phyloP scores from a whole-genome alignment of 1,140 invertebrate species.

The Bombus confusus region DNA sequence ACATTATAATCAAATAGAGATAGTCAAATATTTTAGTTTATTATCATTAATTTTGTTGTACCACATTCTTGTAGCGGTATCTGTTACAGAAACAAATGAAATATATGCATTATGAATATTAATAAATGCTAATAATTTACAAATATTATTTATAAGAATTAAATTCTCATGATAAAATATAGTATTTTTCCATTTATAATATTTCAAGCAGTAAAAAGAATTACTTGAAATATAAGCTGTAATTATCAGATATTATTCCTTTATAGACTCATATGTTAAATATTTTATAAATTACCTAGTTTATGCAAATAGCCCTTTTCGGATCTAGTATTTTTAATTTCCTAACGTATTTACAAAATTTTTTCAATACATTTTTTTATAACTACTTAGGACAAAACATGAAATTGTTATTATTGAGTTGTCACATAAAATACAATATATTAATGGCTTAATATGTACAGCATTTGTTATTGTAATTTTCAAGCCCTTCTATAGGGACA shows the following conservation, averaged over 20 bases:
- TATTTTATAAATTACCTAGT: neutral
- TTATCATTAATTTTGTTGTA: neutral
- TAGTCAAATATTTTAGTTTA: neutral
- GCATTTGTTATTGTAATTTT: slow-evolving; percentile 41
- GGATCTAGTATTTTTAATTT: neutral
- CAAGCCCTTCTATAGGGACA: slow-evolving; percentile 27
- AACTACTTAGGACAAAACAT: slow-evolving; percentile 31
- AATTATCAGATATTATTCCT: neutral
- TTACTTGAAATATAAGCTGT: neutral
- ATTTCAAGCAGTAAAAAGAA: neutral
- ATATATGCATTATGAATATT: neutral
- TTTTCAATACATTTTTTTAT: neutral
- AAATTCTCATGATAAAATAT: neutral
- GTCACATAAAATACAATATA: slow-evolving; percentile 23
- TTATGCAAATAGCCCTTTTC: neutral
- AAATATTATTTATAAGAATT: neutral
- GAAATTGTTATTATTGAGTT: slow-evolving; percentile 36
- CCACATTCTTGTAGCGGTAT: neutral
- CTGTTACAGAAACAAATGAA: neutral
- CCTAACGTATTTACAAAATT: neutral
- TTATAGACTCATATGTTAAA: neutral
- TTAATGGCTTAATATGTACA: slow-evolving; percentile 42
- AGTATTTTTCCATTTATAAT: neutral
- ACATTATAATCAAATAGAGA: neutral
- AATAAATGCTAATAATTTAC: neutral